These are phyloP conservation scores for Cremastinae sp. DNA, from an alignment of 2,888 invertebrate genomes.

Conservation along the genomic window DNA sequence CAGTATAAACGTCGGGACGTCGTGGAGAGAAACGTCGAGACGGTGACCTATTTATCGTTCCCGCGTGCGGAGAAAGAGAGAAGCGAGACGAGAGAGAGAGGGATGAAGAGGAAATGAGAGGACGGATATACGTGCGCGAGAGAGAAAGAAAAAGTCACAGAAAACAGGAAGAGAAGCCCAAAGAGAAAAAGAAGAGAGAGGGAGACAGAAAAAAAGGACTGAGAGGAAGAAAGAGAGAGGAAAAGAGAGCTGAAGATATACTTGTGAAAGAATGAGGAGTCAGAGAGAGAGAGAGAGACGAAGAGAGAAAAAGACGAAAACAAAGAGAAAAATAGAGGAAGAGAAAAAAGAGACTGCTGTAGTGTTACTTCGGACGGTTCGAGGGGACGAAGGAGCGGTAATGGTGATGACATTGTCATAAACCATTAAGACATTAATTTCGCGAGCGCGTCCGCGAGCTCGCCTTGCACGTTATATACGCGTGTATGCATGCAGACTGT, in stretches of 20 bases:
- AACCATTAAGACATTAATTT: conserved; percentile 66
- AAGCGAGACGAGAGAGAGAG: conserved; percentile 9
- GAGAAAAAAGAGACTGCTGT: conserved; percentile 26
- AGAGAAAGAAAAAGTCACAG: conserved; percentile 23
- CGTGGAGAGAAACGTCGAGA: conserved; percentile 47
- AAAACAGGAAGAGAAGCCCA: neutral
- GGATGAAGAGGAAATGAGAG: too few relatives aligned
- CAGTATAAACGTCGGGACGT: conserved; percentile 54
- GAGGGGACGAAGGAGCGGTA: conserved; percentile 53
- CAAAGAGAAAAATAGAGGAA: conserved; percentile 16
- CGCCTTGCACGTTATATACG: conserved; percentile 10
- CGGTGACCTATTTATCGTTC: conserved; percentile 76
- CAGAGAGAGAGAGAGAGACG: conserved; percentile 11
- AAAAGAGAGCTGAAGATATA: conserved; percentile 5
- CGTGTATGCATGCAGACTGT: neutral
- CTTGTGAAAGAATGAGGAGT: too few relatives aligned
- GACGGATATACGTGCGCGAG: neutral
- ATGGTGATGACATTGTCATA: conserved; percentile 66
- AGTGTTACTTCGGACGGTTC: conserved; percentile 53
- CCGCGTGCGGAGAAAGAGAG: conserved; percentile 37
- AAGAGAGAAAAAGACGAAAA: conserved; percentile 11
- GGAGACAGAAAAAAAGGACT: conserved; percentile 6
- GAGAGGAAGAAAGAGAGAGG: conserved; percentile 38
- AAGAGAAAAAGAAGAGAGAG: conserved; percentile 18
- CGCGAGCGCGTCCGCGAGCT: conserved; percentile 56